Conservation (phyloP, 2,113 vertebrate species). For the Chloropsis hardwickii region DNA sequence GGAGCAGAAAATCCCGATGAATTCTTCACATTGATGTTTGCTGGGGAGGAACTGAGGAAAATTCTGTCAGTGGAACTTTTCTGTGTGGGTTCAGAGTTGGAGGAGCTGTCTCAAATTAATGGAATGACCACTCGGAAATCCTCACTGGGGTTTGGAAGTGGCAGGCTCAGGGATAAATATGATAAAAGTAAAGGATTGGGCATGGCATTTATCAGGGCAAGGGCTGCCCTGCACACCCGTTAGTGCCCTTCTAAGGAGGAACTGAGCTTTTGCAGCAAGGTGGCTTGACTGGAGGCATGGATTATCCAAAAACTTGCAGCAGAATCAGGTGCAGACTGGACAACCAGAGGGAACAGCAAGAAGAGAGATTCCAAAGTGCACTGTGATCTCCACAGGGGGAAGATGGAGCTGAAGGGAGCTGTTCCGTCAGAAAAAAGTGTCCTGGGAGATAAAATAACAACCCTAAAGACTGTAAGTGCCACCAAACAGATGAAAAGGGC, state of each 20-base stretch:
- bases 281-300: not conserved
- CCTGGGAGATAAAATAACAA: not conserved
- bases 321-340: not conserved
- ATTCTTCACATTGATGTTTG: not conserved
- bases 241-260: not conserved
- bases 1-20: not conserved
- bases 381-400: not conserved
- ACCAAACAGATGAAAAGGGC: not conserved
- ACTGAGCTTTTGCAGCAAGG: not conserved
- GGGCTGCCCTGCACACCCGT: not conserved
- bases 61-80: not conserved
- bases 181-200: not conserved
- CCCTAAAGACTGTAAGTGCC: not conserved
- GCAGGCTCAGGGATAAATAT: not conserved
- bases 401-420: not conserved
- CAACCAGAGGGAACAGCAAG: not conserved
- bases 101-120: not conserved
- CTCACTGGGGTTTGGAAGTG: not conserved
- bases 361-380: not conserved
- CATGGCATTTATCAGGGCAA: not conserved
- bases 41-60: not conserved
- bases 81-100: not conserved
- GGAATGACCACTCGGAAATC: not conserved
- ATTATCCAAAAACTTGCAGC: not conserved
- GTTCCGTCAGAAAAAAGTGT: not conserved